Base-by-base conservation (phyloP, 2,888 invertebrate genomes). In the Sphecodes monilicornis region DNA sequence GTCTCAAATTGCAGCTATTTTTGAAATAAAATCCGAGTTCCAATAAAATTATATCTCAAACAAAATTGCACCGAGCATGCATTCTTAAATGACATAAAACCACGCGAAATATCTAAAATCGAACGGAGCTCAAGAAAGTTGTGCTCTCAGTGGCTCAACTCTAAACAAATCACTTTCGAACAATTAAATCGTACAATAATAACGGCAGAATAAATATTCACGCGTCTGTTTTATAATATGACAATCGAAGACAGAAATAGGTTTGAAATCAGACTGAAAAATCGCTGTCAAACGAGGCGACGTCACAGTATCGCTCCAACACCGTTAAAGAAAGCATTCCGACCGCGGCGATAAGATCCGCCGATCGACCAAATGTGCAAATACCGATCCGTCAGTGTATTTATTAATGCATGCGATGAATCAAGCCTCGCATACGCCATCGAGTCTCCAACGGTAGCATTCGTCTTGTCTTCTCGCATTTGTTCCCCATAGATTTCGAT, bases 401-500 rank as follows among this genome's bases (percentile, higher is more conserved):
- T 66, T 39, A 69, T 69, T 69, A 69, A 69, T 41, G 39, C 41
- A 39, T 6, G 39, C 70, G 36, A 41, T 70, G 70, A 43, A 41
- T 41, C 70, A 36, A 43, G 70, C 13, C 36, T n/a, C 39, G 39
- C 39, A 13, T n/a, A 22, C 68, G 39, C 39, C 39, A 11, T 36
- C 66, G 66, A 32, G 22, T 66, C 66, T 66, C 18, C 32, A 66
- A 66, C 66, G 18, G 66, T 66, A 66, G 68, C 68, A 39, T 68
- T 68, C 68, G 36, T 68, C 36, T 68, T 39, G 68, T 36, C 39
- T 68, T 22, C 41, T 43, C 36, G 68, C 29, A 69, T 16, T 29
- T 46, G 43, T 54, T 46, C 26, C 22, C 43, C 41, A 16, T 68
- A 68, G 68, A 68, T 68, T 68, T 39, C 39, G 36, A 39, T 68